A percentile compares a stretch with the other conserved stretches of the same genome.
These are phyloP conservation scores for Lophura swinhoii DNA, from an alignment of 2,797 vertebrate genomes.

Conservation along the genomic window DNA sequence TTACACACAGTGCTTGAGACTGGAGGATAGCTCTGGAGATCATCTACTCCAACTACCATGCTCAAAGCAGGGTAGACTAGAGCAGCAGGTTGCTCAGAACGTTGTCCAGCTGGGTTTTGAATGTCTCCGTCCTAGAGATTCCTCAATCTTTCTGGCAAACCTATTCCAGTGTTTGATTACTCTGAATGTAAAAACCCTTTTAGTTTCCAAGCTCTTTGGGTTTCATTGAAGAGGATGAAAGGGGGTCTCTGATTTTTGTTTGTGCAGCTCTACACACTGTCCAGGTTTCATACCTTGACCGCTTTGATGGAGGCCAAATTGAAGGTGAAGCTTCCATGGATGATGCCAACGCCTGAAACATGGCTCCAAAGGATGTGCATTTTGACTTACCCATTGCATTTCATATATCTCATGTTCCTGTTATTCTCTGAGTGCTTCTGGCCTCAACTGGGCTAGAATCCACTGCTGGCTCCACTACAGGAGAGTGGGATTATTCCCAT, in stretches of 20 bases:
- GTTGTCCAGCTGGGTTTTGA: not conserved
- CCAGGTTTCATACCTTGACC: not conserved
- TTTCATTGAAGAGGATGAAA: not conserved
- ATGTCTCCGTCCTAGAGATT: not conserved
- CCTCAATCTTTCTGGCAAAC: not conserved
- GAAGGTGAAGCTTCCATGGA: not conserved
- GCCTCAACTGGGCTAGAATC: not conserved
- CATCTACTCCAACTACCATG: rapidly evolving
- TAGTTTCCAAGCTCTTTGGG: not conserved
- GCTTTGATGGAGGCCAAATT: not conserved
- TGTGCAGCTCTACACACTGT: rapidly evolving
- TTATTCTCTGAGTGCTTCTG: not conserved
- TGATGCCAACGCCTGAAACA: constrained; percentile 23
- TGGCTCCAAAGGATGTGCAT: not conserved
- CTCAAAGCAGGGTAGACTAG: not conserved
- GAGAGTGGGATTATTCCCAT: not conserved
- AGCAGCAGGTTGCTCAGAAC: not conserved
- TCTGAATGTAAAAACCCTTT: not conserved
- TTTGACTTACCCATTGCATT: constrained; percentile 15
- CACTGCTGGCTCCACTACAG: not conserved
- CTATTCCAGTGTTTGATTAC: not conserved
- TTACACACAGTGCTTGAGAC: rapidly evolving
- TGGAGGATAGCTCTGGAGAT: not conserved
- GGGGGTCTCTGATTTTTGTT: not conserved
- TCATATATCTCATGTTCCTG: not conserved